A percentile compares a stretch with the other conserved stretches of the same genome.
Conservation (phyloP, 2,113 vertebrate species). For the Andinoacara biseriatus region DNA sequence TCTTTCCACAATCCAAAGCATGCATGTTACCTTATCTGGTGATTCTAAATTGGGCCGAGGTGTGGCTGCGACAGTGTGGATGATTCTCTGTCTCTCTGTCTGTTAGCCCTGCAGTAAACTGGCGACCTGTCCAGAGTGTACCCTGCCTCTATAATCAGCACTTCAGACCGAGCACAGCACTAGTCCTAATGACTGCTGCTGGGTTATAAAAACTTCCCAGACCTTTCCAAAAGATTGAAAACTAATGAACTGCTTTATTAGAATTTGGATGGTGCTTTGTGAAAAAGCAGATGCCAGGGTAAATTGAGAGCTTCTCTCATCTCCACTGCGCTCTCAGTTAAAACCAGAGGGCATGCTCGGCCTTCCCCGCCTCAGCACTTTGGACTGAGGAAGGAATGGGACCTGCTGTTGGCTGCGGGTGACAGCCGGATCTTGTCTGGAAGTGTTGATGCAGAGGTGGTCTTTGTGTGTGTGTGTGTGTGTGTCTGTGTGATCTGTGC, state of each 20-base stretch:
- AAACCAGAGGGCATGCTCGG: slow-evolving; percentile 38
- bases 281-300: slow-evolving; percentile 42
- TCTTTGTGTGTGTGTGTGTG: background rate
- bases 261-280: slow-evolving; percentile 11
- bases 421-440: slow-evolving; percentile 32
- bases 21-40: background rate
- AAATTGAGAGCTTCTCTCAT: slow-evolving; percentile 53
- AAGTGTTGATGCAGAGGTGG: slow-evolving; percentile 39
- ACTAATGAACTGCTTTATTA: background rate
- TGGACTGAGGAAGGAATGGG: slow-evolving; percentile 29
- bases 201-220: slow-evolving; percentile 3
- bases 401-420: slow-evolving; percentile 40
- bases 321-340: background rate
- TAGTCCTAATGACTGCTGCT: background rate
- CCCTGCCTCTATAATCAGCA: background rate
- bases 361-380: slow-evolving; percentile 31
- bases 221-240: slow-evolving; percentile 8
- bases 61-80: background rate
- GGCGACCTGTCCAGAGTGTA: background rate
- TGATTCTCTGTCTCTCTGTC: background rate
- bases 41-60: background rate
- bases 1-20: background rate
- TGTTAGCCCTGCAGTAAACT: background rate
- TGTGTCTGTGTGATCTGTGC: background rate
- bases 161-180: background rate